Evolutionary conservation across 2,888 invertebrate genomes (phyloP).

Genomic region (Pseudanteris insignis): DNA sequence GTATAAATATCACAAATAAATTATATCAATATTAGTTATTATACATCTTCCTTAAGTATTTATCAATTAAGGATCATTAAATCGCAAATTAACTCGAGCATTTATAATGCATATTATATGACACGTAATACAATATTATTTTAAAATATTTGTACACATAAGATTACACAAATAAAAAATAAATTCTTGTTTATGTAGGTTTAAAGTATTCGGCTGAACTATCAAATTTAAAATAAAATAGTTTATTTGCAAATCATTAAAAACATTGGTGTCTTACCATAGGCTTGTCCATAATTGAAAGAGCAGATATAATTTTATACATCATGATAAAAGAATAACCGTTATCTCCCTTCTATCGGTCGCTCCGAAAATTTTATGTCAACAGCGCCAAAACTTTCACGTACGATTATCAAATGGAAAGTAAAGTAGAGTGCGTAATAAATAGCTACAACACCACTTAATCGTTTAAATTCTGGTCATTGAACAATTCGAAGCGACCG

Average conservation of each 20-base stretch:
- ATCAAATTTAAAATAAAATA: neutral
- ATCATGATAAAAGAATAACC: neutral
- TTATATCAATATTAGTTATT: neutral
- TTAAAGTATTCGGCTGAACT: neutral
- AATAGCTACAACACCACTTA: no score
- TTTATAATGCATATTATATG: no score
- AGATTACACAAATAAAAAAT: no score
- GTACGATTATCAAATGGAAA: neutral
- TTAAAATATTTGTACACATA: neutral
- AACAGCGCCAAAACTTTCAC: no score
- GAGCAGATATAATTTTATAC: slow-evolving; percentile 12
- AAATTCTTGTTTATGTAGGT: no score
- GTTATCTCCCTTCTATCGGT: neutral
- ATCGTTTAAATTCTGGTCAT: no score
- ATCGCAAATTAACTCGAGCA: neutral
- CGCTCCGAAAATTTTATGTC: neutral
- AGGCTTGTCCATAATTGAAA: slow-evolving; percentile 30
- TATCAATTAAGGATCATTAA: neutral
- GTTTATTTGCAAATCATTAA: neutral
- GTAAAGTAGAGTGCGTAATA: slow-evolving; percentile 6
- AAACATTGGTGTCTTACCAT: slow-evolving; percentile 11
- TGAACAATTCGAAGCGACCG: no score
- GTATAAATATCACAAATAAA: no score
- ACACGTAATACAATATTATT: no score
- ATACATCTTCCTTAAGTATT: neutral